These are phyloP conservation scores for Barypeithes pellucidus DNA, from an alignment of 2,888 invertebrate species.

Conservation along the genomic window DNA sequence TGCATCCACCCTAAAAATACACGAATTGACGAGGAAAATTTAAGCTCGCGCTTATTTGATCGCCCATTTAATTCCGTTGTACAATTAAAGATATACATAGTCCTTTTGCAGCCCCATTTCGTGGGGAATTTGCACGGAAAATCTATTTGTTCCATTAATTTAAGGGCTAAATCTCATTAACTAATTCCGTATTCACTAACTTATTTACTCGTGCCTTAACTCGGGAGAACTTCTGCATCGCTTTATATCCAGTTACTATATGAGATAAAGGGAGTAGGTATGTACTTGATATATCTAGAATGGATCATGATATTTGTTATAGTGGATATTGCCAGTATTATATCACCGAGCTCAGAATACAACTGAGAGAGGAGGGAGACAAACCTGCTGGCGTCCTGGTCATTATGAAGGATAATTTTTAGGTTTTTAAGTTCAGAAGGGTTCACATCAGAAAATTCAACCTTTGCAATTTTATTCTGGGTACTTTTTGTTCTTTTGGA, in stretches of 20 bases:
- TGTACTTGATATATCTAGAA: not conserved
- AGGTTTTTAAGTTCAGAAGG: too few relatives aligned
- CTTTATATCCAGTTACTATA: slow-evolving; percentile 5
- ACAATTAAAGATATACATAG: slow-evolving; percentile 59
- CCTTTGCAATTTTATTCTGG: too few relatives aligned
- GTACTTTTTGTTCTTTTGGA: too few relatives aligned
- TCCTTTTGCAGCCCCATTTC: slow-evolving; percentile 57
- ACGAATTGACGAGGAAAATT: slow-evolving; percentile 57
- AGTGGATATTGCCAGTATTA: too few relatives aligned
- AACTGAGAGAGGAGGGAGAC: too few relatives aligned
- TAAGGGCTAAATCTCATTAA: slow-evolving; percentile 58
- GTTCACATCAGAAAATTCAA: too few relatives aligned
- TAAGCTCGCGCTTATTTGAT: slow-evolving; percentile 54
- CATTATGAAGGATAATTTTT: too few relatives aligned
- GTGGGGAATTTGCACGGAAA: slow-evolving; percentile 58
- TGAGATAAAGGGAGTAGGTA: not conserved
- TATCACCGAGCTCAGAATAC: too few relatives aligned
- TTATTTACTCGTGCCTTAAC: slow-evolving; percentile 30
- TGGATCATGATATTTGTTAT: not conserved
- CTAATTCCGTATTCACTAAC: slow-evolving; percentile 35
- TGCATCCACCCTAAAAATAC: slow-evolving; percentile 42
- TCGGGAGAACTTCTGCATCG: slow-evolving; percentile 1
- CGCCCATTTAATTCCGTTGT: slow-evolving; percentile 57
- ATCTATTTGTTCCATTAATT: slow-evolving; percentile 60
- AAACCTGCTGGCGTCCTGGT: too few relatives aligned